Evolutionary conservation across 2,888 invertebrate species (phyloP), one percentile per base, ranked within the genome.

Genomic region (Tenthredo notha): DNA sequence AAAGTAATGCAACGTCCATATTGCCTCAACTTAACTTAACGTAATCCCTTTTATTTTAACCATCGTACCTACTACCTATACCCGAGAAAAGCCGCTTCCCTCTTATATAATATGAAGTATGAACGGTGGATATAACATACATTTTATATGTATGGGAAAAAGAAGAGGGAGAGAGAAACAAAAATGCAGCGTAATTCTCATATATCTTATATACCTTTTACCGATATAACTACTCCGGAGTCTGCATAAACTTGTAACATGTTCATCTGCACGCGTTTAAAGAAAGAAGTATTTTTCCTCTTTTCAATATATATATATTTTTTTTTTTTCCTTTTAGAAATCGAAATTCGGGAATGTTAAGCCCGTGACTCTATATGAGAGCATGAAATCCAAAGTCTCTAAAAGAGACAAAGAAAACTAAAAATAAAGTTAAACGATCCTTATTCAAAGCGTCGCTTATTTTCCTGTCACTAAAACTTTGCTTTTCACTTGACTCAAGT

Each of bases 1-100:
- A 72, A 72, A 72, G 72, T 72, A 72, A 72, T 43, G 72, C 72
- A 72, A 72, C 72, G 72, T 10, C n/a, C n/a, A 72, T 21, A 37
- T 72, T 72, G 70, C 70, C 18, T 43, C 9, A 72, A 21, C 65
- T 65, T 25, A 33, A 72, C 72, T 37, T 15, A 72, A 72, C 72
- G 18, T 72, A 43, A 72, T 72, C 37, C 72, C 25, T 43, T 72
- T 72, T 72, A 72, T 72, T 72, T 21, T 72, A 70, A 18, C 40
- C n/a, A 18, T 7, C 7, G 9, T 74, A 47, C n/a, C n/a, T n/a
- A n/a, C n/a, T 47, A 21, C 21, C 9, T 37, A 21, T 43, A 72
- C 15, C n/a, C 70, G 37, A 70, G 70, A 18, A 61, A 9, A 21
- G 21, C 21, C 1, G 25, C 25, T 9, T 9, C 0, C 0, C 12